Evolutionary conservation across 2,797 vertebrate genomes (phyloP), one percentile per base, ranked within the genome.

Genomic region (Eulemur coronatus): DNA sequence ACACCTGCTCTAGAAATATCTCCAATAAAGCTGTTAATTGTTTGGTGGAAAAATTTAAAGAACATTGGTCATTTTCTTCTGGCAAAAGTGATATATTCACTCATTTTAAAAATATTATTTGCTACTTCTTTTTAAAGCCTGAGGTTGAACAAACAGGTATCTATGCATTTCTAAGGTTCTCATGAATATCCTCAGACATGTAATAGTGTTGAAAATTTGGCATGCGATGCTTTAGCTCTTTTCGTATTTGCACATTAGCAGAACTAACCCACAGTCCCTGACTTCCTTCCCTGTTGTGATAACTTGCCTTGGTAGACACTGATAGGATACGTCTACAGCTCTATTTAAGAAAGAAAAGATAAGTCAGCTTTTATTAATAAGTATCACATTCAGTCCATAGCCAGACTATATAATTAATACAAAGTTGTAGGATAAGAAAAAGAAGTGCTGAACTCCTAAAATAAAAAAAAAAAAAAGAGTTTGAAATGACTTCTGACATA

Each of bases 351-450:
- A 96, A 26, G 41, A 89, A 86, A 41, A 84, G 65, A 81, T 70
- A 87, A 91, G 76, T 94, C 89, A 70, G 33, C 46, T 94, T 97
- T 89, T 89, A 95, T 90, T 96, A 94, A 84, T 55, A 89, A 95
- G 67, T 65, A 73, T 90, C 38, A 59, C 50, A 94, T 61, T 12
- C 4, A 30, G 24, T 75, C 4, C 3, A 41, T 46, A 57, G 26
- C 50, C 55, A 84, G 86, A 91, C 80, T 94, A 28, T 52, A 63
- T 65, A 76, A 92, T 76, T 91, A 95, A 93, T 79, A 75, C 20
- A 65, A 84, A 92, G 14, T 88, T 75, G 88, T 28, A 67, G 78
- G 69, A 59, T 4, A 63, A 10, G 88, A 78, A 80, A 93, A 41
- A 35, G 14, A 90, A 85, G 26, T 22, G 12, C 55, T 67, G 18